Percentiles rank a stretch among this genome's conserved stretches.
Evolutionary conservation across 1,140 invertebrate genomes (phyloP).

Genomic region (Orchesella cincta): DNA sequence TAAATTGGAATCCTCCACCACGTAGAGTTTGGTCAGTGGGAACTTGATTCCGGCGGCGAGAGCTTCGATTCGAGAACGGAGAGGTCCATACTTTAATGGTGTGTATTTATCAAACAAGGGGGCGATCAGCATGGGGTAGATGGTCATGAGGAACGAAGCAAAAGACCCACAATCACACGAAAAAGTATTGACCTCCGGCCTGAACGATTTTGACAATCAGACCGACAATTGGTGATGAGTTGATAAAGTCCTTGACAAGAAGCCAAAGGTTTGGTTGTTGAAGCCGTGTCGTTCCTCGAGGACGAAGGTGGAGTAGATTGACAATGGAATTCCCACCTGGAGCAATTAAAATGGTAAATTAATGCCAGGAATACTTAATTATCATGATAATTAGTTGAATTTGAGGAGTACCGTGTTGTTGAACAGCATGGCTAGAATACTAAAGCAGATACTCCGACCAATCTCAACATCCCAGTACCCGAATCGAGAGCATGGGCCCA

Average conservation of each 20-base stretch:
- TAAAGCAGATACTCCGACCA: constrained; percentile 73
- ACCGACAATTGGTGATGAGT: constrained; percentile 80
- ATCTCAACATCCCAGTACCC: constrained; percentile 70
- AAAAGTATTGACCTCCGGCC: constrained; percentile 87
- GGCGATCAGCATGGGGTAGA: constrained; percentile 96
- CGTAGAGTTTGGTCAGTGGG: constrained; percentile 91
- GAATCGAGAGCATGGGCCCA: constrained; percentile 60
- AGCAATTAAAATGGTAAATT: no score
- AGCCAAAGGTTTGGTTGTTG: constrained; percentile 90
- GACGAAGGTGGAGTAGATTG: constrained; percentile 88
- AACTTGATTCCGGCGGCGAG: constrained; percentile 85
- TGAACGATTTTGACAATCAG: constrained; percentile 86
- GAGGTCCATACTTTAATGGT: constrained; percentile 87
- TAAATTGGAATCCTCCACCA: constrained; percentile 98
- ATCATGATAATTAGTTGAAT: no score
- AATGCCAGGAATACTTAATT: no score
- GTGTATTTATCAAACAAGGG: constrained; percentile 98
- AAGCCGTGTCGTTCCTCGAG: constrained; percentile 97
- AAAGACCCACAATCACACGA: constrained; percentile 92
- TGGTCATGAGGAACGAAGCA: constrained; percentile 77
- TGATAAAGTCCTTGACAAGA: constrained; percentile 94
- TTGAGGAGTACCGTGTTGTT: constrained; percentile 73
- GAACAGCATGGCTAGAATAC: constrained; percentile 70
- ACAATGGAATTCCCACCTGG: constrained; percentile 81
- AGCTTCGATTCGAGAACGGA: constrained; percentile 83